Conservation (phyloP, 1,140 invertebrate species). For the Laupala kohalensis region DNA sequence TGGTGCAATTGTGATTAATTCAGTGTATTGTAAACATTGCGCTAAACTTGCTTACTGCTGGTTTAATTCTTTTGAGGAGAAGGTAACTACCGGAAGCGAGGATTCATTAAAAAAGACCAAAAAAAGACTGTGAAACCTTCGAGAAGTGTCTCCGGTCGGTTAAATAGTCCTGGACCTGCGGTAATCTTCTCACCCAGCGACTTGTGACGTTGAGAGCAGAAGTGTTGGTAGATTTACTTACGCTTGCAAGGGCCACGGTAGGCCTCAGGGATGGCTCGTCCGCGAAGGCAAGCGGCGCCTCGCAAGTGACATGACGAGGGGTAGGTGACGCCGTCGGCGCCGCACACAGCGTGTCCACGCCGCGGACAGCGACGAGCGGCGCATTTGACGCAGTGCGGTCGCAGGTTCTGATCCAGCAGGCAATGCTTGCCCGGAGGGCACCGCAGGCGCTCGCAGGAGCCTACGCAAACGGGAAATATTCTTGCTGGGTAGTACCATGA, state of each 20-base stretch:
- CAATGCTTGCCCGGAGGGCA: slow-evolving; percentile 72
- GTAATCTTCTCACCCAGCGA: too few relatives aligned
- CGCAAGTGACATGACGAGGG: slow-evolving; percentile 71
- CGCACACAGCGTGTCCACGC: slow-evolving; percentile 52
- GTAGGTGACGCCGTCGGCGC: slow-evolving; percentile 75
- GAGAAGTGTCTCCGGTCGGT: too few relatives aligned
- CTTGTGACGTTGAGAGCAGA: neutral
- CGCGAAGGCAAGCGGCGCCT: slow-evolving; percentile 64
- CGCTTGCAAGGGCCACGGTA: slow-evolving; percentile 75
- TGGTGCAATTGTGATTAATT: too few relatives aligned
- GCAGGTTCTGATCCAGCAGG: slow-evolving; percentile 71
- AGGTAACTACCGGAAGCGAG: too few relatives aligned
- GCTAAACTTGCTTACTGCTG: too few relatives aligned
- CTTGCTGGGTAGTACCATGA: too few relatives aligned
- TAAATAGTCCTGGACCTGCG: too few relatives aligned
- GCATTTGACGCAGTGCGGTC: slow-evolving; percentile 70
- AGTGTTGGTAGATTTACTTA: slow-evolving; percentile 30
- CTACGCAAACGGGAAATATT: too few relatives aligned
- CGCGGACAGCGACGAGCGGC: slow-evolving; percentile 42
- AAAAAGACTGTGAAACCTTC: too few relatives aligned
- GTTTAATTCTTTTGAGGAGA: too few relatives aligned
- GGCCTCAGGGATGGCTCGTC: slow-evolving; percentile 68
- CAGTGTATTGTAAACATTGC: too few relatives aligned
- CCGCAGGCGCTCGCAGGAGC: slow-evolving; percentile 60
- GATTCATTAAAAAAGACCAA: too few relatives aligned